Evolutionary conservation across 2,113 vertebrate species (phyloP).

Genomic region (Alosa alosa): DNA sequence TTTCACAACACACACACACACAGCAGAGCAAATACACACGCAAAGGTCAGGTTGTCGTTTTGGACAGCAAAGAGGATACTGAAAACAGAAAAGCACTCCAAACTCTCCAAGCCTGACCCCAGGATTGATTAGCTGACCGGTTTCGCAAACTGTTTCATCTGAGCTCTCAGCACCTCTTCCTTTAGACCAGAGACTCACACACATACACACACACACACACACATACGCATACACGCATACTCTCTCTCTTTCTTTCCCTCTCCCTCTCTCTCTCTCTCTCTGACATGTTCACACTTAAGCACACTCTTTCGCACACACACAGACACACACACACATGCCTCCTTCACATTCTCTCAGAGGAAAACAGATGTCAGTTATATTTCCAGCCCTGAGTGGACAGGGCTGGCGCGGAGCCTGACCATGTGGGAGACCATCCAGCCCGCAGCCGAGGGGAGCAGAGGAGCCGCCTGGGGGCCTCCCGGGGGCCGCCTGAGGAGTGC

Average conservation of each 20-base stretch:
- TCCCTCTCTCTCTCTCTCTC: conserved; percentile 39
- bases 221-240: background rate
- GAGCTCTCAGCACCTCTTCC: background rate
- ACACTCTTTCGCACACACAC: background rate
- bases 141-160: conserved; percentile 4
- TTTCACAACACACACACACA: conserved; percentile 1
- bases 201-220: background rate
- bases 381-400: conserved; percentile 45
- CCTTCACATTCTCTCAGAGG: conserved; percentile 42
- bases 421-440: conserved; percentile 60
- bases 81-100: background rate
- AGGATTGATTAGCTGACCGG: background rate
- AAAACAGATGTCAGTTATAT: conserved; percentile 66
- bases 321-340: background rate
- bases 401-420: conserved; percentile 57
- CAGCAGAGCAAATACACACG: background rate
- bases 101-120: background rate
- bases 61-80: background rate
- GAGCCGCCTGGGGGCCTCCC: background rate
- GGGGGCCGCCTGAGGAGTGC: background rate
- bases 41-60: background rate
- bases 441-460: background rate
- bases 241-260: conserved; percentile 4
- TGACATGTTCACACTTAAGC: background rate
- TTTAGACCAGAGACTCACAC: background rate